Evolutionary conservation across 2,888 invertebrate species (phyloP).

Genomic region (Caenorhabditis uteleia): DNA sequence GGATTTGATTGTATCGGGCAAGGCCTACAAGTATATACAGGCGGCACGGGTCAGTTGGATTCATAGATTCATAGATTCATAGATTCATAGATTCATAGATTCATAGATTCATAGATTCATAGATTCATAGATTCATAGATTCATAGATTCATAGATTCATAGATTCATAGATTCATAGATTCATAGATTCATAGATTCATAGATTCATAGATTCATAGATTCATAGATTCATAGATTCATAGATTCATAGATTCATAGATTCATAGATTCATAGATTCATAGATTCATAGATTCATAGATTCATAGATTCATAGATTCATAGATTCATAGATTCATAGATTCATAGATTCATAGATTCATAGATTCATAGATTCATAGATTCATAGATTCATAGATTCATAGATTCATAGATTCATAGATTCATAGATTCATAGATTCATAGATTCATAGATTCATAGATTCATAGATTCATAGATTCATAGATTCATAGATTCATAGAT

Average conservation of each 20-base stretch:
- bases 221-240: background rate
- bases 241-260: background rate
- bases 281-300: background rate
- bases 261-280: background rate
- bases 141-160: background rate
- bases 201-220: background rate
- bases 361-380: background rate
- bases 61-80: background rate
- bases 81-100: background rate
- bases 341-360: background rate
- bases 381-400: background rate
- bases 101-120: background rate
- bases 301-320: background rate
- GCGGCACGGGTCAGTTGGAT: constrained; percentile 4
- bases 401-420: background rate
- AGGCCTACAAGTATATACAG: constrained; percentile 42
- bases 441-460: background rate
- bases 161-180: background rate
- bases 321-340: background rate
- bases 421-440: background rate
- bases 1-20: constrained; percentile 51
- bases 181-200: background rate
- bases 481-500: background rate
- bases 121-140: background rate
- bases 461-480: background rate